Evolutionary conservation across 2,888 invertebrate genomes (phyloP), one percentile per base, ranked within the genome.

Genomic region (Protonemura montana): DNA sequence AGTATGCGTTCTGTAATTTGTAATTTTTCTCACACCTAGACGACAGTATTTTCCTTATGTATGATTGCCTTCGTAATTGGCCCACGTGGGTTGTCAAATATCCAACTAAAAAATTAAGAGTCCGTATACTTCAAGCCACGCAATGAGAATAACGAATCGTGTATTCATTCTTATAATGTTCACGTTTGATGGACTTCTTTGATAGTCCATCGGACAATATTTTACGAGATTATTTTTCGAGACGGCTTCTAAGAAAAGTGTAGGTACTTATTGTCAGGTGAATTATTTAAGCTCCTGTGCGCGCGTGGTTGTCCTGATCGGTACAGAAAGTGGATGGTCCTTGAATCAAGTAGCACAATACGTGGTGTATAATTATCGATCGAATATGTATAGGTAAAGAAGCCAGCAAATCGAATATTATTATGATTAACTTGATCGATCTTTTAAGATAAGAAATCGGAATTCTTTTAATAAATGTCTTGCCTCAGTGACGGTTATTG

Each of bases 11-110:
- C 7, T 78, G 26, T 78, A 28, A 78, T 78, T 78, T 26, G 27
- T 26, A 13, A 78, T 78, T 78, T 78, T 78, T 28, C 78, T 78
- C 78, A 78, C 78, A 78, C 78, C 78, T 78, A 26, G 27, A 10
- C 59, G 59, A 59, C 59, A 59, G 21, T 59, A 59, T 59, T 59
- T 59, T 59, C 59, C 21, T 59, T 21, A 21, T 59, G 59, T 59
- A 59, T 13, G 13, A 59, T 59, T 59, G 21, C 16, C 16, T 59
- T 59, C 59, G 21, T 59, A 59, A 59, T 59, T 59, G 59, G 59
- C 59, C 59, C 59, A 59, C 13, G 59, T 59, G 59, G 59, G 59
- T 21, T 21, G 59, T 59, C 59, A 59, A 21, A 35, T 10, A 59
- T 59, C 59, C 59, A 59, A 59, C 59, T 59, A 59, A 59, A 21